These are phyloP conservation scores for Acanthisitta chloris DNA, from an alignment of 2,113 vertebrate genomes.

Conservation along the genomic window DNA sequence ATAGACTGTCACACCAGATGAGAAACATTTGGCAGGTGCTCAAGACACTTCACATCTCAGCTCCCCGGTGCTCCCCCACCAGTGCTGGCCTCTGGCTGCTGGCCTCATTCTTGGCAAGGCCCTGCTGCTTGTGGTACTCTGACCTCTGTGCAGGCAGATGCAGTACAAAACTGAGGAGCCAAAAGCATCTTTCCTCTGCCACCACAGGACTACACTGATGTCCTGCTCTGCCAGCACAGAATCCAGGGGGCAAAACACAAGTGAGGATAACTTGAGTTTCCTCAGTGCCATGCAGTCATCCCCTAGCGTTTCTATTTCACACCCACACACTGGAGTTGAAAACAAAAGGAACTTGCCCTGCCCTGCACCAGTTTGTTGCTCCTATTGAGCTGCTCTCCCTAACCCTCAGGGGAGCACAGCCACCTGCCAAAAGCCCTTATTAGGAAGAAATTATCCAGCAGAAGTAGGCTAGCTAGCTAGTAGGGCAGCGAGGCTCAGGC, in stretches of 20 bases:
- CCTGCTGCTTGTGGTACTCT: not conserved
- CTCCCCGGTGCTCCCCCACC: not conserved
- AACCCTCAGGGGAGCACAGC: not conserved
- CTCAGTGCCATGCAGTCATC: not conserved
- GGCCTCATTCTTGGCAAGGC: accelerated
- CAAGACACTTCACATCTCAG: not conserved
- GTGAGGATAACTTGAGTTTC: not conserved
- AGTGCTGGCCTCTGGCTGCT: not conserved
- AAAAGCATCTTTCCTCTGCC: not conserved
- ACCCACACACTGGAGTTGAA: not conserved
- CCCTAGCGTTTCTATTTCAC: not conserved
- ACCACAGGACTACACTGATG: not conserved
- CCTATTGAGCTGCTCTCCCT: not conserved
- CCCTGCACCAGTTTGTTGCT: not conserved
- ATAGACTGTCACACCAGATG: not conserved
- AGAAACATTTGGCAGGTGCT: not conserved
- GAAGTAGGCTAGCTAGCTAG: not conserved
- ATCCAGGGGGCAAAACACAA: not conserved
- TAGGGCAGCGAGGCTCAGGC: not conserved
- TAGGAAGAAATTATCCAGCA: not conserved
- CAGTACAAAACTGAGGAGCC: not conserved
- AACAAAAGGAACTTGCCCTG: not conserved
- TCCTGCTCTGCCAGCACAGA: not conserved
- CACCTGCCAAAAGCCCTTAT: not conserved
- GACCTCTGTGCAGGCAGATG: accelerated